phyloP scores from a whole-genome alignment of 2,888 invertebrate species.

The Uropetala carovei region DNA sequence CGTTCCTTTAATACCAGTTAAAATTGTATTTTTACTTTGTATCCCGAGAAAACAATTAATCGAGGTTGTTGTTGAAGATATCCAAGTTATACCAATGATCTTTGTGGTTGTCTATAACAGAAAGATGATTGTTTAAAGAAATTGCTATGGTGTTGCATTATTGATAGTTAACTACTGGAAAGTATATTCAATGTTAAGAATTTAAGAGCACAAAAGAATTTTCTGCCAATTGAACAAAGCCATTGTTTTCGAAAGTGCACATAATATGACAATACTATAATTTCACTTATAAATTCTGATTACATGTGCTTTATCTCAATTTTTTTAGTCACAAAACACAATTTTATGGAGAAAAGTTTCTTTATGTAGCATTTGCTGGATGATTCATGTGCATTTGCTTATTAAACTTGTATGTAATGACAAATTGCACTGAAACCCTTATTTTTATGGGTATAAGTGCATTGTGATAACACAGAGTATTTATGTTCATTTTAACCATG shows the following conservation, averaged over 20 bases:
- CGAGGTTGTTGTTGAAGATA: neutral
- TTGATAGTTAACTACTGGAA: neutral
- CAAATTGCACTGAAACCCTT: neutral
- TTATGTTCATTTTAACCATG: constrained; percentile 31
- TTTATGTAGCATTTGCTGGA: neutral
- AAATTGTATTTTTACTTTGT: constrained; percentile 26
- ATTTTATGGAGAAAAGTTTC: constrained; percentile 30
- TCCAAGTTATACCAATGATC: neutral
- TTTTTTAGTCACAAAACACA: neutral
- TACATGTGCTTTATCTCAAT: neutral
- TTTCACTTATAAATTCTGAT: constrained; percentile 10
- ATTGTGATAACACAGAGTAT: constrained; percentile 61
- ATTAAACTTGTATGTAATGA: neutral
- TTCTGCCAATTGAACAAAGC: constrained; percentile 41
- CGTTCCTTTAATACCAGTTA: neutral
- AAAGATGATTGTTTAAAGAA: constrained; percentile 45
- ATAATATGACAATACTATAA: constrained; percentile 49
- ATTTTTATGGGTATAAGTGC: neutral
- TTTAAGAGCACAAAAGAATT: constrained; percentile 33
- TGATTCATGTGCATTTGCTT: neutral
- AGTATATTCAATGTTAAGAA: constrained; percentile 42
- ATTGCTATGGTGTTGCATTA: constrained; percentile 41
- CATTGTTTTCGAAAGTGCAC: constrained; percentile 30
- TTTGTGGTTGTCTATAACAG: neutral
- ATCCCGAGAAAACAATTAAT: neutral